Base-by-base conservation (phyloP, 2,113 vertebrate genomes). In the Clupea harengus region DNA sequence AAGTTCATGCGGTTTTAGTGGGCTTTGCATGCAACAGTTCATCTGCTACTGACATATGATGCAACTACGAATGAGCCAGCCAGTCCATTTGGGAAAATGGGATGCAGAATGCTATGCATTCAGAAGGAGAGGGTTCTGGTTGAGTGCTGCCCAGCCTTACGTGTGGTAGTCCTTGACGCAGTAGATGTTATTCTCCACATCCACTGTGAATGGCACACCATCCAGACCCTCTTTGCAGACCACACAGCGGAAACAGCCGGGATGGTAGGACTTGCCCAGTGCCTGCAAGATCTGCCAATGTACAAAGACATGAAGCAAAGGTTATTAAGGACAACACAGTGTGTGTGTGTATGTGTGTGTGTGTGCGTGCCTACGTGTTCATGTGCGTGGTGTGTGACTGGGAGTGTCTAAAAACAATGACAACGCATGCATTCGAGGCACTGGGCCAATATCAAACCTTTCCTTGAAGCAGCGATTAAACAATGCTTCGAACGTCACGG, bases 141-240 rank as follows among this genome's bases (percentile, higher is more conserved):
- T 64, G n/a, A 64, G 20, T 25, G 7, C 20, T 18, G 47, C 5
- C 83, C 45, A 81, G 6, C 57, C 98, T 97, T 94, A 99, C 98
- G 96, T 97, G 92, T 99, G 98, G 91, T 99, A 99, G 93, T 99
- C 98, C 92, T 98, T 97, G 88, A 99, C 98, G 78, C 98, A 99
- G 96, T 99, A 99, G 92, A 99, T 99, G 89, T 99, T 99, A 93
- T 97, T 99, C 88, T 99, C 97, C 87, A 97, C 93, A 2, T 99
- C 98, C 85, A 99, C 98, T 0, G 98, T 99, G 93, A 99, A 99
- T 84, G 98, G 98, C 22, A 99, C 98, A 9, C 98, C 98, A 0
- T 99, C 98, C 88, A 99, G 93, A 85, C 98, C 98, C 88, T 99
- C 97, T 0, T 97, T 99, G 89, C 98, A 99, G 87, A 99, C 96